Percentiles rank a stretch among this genome's conserved stretches.
Conservation (phyloP, 2,113 vertebrate species). For the Chloropsis cyanopogon region DNA sequence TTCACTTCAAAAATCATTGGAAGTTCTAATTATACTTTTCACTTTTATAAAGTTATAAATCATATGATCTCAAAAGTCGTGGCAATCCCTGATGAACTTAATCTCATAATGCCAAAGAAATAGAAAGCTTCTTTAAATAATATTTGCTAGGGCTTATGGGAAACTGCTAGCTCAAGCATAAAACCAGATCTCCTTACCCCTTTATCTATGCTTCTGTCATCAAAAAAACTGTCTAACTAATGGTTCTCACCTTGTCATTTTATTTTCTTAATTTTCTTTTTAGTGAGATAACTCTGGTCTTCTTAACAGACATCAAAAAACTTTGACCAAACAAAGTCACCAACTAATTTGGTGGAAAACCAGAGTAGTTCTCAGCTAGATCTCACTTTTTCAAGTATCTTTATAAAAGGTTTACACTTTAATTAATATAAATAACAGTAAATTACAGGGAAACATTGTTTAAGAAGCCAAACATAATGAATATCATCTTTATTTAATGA, state of each 20-base stretch:
- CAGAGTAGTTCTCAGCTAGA: background rate
- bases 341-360: background rate
- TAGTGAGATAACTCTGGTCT: background rate
- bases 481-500: background rate
- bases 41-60: background rate
- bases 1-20: background rate
- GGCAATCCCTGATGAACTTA: conserved; percentile 10
- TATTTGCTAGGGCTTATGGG: background rate
- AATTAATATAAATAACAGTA: background rate
- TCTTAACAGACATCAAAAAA: background rate
- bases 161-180: background rate
- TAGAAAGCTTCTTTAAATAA: background rate
- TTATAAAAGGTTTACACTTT: background rate
- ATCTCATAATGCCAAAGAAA: conserved; percentile 8
- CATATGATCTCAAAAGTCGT: background rate
- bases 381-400: background rate
- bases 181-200: background rate
- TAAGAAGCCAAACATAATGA: background rate
- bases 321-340: background rate
- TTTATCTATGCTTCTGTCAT: background rate
- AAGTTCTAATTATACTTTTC: conserved; percentile 9
- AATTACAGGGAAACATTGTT: background rate
- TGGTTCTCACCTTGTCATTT: background rate
- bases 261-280: conserved; percentile 8
- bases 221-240: background rate